Evolutionary conservation across 2,888 invertebrate species (phyloP).

Genomic region (Papilio demoleus): DNA sequence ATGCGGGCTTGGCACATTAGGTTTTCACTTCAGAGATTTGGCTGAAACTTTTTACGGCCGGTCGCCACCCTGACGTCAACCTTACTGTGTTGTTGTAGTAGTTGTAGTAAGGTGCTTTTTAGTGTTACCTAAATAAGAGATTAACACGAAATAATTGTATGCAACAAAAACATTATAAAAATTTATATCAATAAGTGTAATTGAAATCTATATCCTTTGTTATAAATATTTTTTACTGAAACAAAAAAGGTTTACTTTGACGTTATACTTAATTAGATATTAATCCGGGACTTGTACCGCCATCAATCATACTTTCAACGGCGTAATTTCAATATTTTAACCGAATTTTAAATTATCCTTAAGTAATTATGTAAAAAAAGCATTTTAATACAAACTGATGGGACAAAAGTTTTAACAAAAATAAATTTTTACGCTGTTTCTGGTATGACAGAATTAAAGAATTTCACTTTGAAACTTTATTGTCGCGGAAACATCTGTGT

Average conservation of each 20-base stretch:
- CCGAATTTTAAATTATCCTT: neutral
- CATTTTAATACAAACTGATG: too few relatives aligned
- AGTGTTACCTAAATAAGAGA: too few relatives aligned
- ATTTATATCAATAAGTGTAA: too few relatives aligned
- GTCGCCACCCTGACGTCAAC: too few relatives aligned
- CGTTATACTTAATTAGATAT: neutral
- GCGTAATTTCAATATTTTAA: neutral
- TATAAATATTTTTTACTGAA: neutral
- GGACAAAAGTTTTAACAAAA: neutral
- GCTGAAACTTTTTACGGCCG: too few relatives aligned
- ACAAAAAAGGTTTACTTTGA: neutral
- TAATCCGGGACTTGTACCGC: neutral
- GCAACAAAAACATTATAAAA: too few relatives aligned
- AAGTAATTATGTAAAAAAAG: neutral
- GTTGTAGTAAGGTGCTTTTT: too few relatives aligned
- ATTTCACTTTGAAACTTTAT: constrained; percentile 14
- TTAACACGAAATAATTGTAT: too few relatives aligned
- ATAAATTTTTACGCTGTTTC: neutral
- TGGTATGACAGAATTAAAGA: neutral
- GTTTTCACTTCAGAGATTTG: too few relatives aligned
- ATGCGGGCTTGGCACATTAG: too few relatives aligned
- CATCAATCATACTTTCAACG: neutral
- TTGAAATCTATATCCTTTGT: too few relatives aligned
- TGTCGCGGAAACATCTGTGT: constrained; percentile 25
- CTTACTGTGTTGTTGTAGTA: too few relatives aligned